Evolutionary conservation across 1,140 invertebrate genomes (phyloP), one percentile per base, ranked within the genome.

Genomic region (Hyles euphorbiae): DNA sequence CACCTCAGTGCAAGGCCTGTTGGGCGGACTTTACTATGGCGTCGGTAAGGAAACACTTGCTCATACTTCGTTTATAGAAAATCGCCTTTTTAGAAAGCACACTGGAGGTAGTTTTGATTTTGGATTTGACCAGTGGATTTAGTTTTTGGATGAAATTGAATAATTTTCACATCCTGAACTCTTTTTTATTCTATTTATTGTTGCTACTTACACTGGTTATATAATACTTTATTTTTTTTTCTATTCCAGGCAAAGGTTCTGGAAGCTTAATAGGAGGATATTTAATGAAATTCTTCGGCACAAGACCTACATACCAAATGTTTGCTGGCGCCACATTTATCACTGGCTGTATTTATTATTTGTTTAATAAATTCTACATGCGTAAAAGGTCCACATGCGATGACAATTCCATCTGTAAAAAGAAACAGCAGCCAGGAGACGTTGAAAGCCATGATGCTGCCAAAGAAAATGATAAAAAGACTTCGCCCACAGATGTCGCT

Each of bases 11-110:
- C 95, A 97, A 81, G 95, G 95, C 51, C 84, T 96, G 50, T 89
- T 97, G 3, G 95, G 94, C 11, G 95, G 95, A 46, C 74, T 96
- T 3, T 96, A 96, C 75, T 95, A 94, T 76, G 95, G 95, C 70
- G 93, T 96, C 60, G 95, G 95, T 96, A 68, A 63, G 87, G 12
- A 83, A 51, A 40, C 4, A 2, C 5, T 40, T 40, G 22, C 22
- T 40, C 4, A 40, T 40, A 40, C 8, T 40, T 40, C 5, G 2
- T 5, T 40, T 40, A 40, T 5, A 5, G 46, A 22, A n/a, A 11
- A 22, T 8, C 12, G 10, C 22, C 2, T 22, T 22, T 22, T 22
- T 22, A 22, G 22, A 22, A 22, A 22, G 22, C 22, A 22, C 22
- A 22, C 22, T 22, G 1, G 0, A 22, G 22, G 22, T 22, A 22